Percentiles rank a stretch among this genome's conserved stretches.
Evolutionary conservation across 1,140 invertebrate genomes (phyloP).

Genomic region (Notospermus geniculatus): DNA sequence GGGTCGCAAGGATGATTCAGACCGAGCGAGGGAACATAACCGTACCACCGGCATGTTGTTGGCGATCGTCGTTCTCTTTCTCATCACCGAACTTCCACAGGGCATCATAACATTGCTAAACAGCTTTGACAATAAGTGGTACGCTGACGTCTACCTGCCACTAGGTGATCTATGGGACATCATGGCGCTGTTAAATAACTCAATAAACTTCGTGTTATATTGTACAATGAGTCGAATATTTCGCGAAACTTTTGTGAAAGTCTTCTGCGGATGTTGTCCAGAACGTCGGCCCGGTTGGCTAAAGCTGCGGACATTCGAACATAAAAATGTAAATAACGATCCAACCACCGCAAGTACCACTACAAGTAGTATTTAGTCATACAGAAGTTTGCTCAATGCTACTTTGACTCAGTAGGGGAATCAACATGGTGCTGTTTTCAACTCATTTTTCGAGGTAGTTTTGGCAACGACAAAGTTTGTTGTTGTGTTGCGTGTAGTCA

Average conservation of each 20-base stretch:
- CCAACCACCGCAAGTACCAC: neutral
- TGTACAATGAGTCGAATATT: conserved; percentile 93
- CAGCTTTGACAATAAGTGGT: conserved; percentile 43
- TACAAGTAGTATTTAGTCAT: conserved; percentile 7
- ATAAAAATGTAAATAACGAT: conserved; percentile 5
- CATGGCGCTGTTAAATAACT: conserved; percentile 84
- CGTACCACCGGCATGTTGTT: conserved; percentile 87
- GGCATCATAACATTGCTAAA: conserved; percentile 54
- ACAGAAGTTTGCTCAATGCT: too few species aligned
- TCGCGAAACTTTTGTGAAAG: conserved; percentile 70
- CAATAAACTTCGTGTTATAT: conserved; percentile 90
- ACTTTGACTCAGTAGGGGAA: too few species aligned
- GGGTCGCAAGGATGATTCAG: conserved; percentile 38
- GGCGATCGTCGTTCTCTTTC: conserved; percentile 79
- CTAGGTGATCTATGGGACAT: conserved; percentile 90
- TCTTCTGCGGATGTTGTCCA: conserved; percentile 37
- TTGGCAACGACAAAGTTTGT: too few species aligned
- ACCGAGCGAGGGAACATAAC: conserved; percentile 60
- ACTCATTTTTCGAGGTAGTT: too few species aligned
- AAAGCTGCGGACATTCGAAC: neutral
- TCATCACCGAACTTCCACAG: conserved; percentile 81
- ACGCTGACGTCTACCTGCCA: conserved; percentile 51
- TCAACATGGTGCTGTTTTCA: too few species aligned
- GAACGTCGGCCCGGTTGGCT: conserved; percentile 5
- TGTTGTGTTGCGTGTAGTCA: too few species aligned